Conservation (phyloP, 2,113 vertebrate genomes). For the Naja naja region DNA sequence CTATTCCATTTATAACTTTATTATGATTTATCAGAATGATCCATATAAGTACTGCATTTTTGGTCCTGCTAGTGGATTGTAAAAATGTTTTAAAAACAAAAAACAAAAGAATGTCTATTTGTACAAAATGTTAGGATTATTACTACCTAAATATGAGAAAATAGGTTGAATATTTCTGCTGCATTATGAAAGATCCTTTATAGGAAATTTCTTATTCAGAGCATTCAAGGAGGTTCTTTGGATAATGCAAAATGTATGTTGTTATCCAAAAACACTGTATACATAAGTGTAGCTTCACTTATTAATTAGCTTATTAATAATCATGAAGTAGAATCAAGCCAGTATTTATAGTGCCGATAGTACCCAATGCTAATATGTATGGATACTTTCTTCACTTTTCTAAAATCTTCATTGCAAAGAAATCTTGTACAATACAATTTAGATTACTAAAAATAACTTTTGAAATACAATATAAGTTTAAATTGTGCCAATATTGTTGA, state of each 20-base stretch:
- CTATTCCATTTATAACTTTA: neutral
- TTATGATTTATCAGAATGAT: neutral
- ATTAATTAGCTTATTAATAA: constrained; percentile 3
- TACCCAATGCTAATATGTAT: constrained; percentile 20
- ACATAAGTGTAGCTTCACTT: neutral
- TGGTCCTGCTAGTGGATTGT: neutral
- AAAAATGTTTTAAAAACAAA: neutral
- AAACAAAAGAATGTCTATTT: neutral
- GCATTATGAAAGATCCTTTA: neutral
- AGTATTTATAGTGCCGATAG: neutral
- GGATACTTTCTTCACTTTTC: neutral
- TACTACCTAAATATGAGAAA: neutral
- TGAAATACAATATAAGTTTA: neutral
- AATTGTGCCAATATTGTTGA: neutral
- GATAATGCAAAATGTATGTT: neutral
- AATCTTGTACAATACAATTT: neutral
- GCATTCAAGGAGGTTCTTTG: neutral
- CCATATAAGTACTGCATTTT: neutral
- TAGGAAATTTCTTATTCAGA: neutral
- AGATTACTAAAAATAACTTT: neutral
- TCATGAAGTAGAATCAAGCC: neutral
- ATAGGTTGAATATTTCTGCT: neutral
- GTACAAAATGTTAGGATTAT: neutral
- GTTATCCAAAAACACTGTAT: neutral
- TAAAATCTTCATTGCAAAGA: neutral